Conservation (phyloP, 2,888 invertebrate genomes). For the Eupithecia dodoneata region DNA sequence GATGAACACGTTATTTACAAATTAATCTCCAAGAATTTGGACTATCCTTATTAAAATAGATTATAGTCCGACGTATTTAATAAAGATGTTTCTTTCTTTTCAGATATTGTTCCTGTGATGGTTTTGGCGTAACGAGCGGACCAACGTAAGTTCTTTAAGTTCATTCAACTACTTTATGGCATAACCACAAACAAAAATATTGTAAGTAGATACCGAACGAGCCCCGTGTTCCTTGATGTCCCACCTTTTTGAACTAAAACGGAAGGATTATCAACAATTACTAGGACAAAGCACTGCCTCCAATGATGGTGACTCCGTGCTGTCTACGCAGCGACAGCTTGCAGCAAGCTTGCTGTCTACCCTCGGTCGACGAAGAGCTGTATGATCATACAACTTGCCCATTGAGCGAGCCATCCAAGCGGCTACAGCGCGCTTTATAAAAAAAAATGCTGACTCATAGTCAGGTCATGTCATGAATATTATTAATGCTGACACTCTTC, state of each 20-base stretch:
- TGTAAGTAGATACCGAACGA: neutral
- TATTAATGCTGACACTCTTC: no score
- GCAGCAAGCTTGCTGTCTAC: neutral
- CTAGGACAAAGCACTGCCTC: neutral
- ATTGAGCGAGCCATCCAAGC: no score
- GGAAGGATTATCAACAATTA: no score
- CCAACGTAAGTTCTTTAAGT: conserved; percentile 62
- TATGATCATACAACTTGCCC: neutral
- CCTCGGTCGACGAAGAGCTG: neutral
- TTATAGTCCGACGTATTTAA: neutral
- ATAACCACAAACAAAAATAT: neutral
- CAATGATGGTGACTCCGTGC: neutral
- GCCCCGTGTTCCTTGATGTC: neutral
- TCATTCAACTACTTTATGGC: neutral
- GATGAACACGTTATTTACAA: neutral
- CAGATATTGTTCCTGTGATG: conserved; percentile 61
- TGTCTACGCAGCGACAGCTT: neutral
- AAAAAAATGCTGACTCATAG: no score
- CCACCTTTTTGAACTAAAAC: neutral
- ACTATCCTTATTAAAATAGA: neutral
- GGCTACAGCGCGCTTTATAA: no score
- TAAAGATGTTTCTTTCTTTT: conserved; percentile 42
- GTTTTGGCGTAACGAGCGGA: conserved; percentile 56
- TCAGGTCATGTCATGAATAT: no score
- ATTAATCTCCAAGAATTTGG: neutral